These are phyloP conservation scores for Heliconius melpomene DNA, from an alignment of 1,140 invertebrate species.

Conservation along the genomic window DNA sequence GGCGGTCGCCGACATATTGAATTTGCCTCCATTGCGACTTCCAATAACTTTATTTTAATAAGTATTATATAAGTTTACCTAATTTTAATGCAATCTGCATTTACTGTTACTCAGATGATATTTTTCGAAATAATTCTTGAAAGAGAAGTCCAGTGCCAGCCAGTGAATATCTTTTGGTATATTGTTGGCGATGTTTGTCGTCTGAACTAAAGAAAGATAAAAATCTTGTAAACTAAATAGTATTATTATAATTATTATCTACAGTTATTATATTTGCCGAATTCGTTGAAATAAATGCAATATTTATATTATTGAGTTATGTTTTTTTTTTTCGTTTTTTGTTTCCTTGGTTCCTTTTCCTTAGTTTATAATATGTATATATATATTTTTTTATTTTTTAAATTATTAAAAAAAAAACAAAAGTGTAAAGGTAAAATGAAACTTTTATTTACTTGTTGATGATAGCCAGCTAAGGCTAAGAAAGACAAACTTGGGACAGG, in stretches of 20 bases:
- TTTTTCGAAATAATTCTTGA: constrained; percentile 65
- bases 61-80: constrained; percentile 74
- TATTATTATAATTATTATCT: constrained; percentile 80
- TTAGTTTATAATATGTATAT: constrained; percentile 56
- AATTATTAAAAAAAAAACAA: constrained; percentile 31
- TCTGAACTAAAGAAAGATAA: constrained; percentile 54
- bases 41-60: constrained; percentile 75
- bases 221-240: constrained; percentile 77
- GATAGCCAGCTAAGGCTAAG: constrained; percentile 55
- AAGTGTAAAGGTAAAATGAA: constrained; percentile 33
- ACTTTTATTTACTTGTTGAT: constrained; percentile 44
- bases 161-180: constrained; percentile 66
- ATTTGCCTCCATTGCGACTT: constrained; percentile 73
- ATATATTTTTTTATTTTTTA: constrained; percentile 43
- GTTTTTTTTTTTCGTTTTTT: constrained; percentile 74
- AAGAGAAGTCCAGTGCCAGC: constrained; percentile 71
- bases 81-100: constrained; percentile 77
- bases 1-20: constrained; percentile 55
- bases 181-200: constrained; percentile 33
- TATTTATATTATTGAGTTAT: constrained; percentile 81
- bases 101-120: constrained; percentile 76
- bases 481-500: constrained; percentile 51
- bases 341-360: constrained; percentile 75
- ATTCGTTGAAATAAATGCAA: constrained; percentile 81
- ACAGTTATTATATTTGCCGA: constrained; percentile 80